A percentile compares a stretch with the other conserved stretches of the same genome.
Evolutionary conservation across 2,113 vertebrate species (phyloP).

Genomic region (Pomatorhinus ruficollis): DNA sequence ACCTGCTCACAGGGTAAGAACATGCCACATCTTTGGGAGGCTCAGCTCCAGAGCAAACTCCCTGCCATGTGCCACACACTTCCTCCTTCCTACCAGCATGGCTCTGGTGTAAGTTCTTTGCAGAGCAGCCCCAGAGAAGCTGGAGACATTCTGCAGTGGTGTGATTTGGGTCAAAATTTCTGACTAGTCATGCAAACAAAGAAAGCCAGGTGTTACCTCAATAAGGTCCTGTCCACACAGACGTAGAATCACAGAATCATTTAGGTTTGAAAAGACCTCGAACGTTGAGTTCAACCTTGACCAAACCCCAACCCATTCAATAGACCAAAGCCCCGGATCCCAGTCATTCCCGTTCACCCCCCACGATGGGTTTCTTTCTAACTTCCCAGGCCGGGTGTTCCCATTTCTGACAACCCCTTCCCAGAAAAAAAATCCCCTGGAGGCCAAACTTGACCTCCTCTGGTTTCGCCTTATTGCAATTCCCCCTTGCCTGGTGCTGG

Average conservation of each 20-base stretch:
- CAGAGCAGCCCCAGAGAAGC: neutral
- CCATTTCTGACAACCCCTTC: neutral
- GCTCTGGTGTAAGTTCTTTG: neutral
- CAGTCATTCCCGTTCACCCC: too few species aligned
- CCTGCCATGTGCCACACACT: neutral
- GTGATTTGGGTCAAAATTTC: neutral
- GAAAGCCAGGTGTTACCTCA: neutral
- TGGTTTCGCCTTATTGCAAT: neutral
- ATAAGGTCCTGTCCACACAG: fast-evolving
- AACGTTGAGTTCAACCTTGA: neutral
- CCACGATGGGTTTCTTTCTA: neutral
- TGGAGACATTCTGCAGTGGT: fast-evolving
- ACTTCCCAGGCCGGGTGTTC: neutral
- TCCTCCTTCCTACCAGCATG: neutral
- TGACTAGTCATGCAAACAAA: neutral
- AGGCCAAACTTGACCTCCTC: neutral
- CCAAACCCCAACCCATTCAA: neutral
- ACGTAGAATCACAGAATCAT: neutral
- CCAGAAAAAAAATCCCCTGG: neutral
- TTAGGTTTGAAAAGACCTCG: neutral
- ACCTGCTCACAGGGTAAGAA: neutral
- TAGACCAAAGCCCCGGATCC: too few species aligned
- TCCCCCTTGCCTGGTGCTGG: neutral
- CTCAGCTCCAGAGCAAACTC: neutral
- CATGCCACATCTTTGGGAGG: neutral